Percentiles rank a stretch among this genome's conserved stretches.
These are phyloP conservation scores for Nomada ruficornis DNA, from an alignment of 2,888 invertebrate species.

Conservation along the genomic window DNA sequence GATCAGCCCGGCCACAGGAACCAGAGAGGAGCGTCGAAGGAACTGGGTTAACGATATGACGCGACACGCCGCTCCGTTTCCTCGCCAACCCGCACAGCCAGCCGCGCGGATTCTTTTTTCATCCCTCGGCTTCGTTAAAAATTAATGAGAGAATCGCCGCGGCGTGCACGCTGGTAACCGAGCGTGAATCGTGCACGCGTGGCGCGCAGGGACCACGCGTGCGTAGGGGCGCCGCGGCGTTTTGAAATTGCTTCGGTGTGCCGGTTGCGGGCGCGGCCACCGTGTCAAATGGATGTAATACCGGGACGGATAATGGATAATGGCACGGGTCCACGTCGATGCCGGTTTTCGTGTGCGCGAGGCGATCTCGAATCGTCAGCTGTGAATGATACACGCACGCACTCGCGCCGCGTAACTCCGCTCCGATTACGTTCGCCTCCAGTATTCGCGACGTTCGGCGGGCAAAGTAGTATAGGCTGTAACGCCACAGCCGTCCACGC, in stretches of 20 bases:
- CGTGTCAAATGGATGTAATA: conserved; percentile 78
- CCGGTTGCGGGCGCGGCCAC: conserved; percentile 68
- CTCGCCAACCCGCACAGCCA: conserved; percentile 34
- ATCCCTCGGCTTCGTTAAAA: conserved; percentile 60
- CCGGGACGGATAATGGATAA: conserved; percentile 73
- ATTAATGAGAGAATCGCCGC: conserved; percentile 56
- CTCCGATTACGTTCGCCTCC: conserved; percentile 64
- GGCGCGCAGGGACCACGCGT: conserved; percentile 18
- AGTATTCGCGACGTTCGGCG: conserved; percentile 51
- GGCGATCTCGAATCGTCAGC: conserved; percentile 51
- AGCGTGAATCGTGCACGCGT: conserved; percentile 35
- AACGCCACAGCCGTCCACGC: conserved; percentile 1
- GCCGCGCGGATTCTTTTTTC: conserved; percentile 51
- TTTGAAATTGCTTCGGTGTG: conserved; percentile 65
- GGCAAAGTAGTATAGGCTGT: conserved; percentile 55
- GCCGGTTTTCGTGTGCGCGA: conserved; percentile 63
- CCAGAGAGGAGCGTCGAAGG: not conserved
- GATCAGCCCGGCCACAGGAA: conserved; percentile 41
- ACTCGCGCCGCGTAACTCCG: conserved; percentile 48
- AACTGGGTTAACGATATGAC: conserved; percentile 51
- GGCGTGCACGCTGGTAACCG: conserved; percentile 13
- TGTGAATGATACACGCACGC: conserved; percentile 34
- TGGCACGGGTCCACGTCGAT: conserved; percentile 73
- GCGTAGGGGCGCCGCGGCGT: conserved; percentile 1
- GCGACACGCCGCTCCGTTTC: conserved; percentile 28